These are phyloP conservation scores for Choristoneura fumiferana DNA, from an alignment of 1,140 invertebrate species.

Conservation along the genomic window DNA sequence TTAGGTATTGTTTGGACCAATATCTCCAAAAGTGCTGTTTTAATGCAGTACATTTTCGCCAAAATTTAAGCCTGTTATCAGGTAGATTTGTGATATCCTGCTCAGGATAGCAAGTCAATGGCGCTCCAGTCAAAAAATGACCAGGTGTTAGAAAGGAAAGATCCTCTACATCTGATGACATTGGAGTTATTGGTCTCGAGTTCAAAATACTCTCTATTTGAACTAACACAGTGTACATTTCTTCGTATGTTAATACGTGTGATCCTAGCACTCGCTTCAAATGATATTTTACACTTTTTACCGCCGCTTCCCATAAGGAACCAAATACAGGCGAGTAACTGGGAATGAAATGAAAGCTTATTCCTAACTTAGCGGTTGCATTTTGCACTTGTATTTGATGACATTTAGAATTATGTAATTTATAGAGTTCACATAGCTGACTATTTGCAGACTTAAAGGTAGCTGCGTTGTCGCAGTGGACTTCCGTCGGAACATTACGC, in stretches of 20 bases:
- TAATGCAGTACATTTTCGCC: conserved; percentile 1
- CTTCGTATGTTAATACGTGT: conserved; percentile 35
- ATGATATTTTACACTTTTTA: conserved; percentile 42
- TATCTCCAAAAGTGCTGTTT: neutral
- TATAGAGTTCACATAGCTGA: no score
- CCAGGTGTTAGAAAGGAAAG: neutral
- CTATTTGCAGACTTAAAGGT: no score
- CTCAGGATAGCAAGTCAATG: neutral
- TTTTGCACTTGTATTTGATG: no score
- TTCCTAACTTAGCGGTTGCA: neutral
- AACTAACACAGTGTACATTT: conserved; percentile 35
- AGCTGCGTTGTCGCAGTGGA: no score
- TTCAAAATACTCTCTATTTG: conserved; percentile 47
- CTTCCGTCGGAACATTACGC: no score
- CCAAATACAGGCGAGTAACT: conserved; percentile 3
- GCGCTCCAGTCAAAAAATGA: no score
- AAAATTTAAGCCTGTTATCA: conserved; percentile 7
- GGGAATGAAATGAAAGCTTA: conserved; percentile 5
- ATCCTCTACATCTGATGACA: neutral
- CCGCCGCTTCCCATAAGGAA: conserved; percentile 31
- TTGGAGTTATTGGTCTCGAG: conserved; percentile 29
- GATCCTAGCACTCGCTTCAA: conserved; percentile 28
- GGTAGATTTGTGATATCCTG: neutral
- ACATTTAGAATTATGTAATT: no score
- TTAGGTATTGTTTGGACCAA: conserved; percentile 8